Percentiles rank a stretch among this genome's conserved stretches.
Conservation (phyloP, 2,113 vertebrate genomes). For the Xyliphius kryptos region DNA sequence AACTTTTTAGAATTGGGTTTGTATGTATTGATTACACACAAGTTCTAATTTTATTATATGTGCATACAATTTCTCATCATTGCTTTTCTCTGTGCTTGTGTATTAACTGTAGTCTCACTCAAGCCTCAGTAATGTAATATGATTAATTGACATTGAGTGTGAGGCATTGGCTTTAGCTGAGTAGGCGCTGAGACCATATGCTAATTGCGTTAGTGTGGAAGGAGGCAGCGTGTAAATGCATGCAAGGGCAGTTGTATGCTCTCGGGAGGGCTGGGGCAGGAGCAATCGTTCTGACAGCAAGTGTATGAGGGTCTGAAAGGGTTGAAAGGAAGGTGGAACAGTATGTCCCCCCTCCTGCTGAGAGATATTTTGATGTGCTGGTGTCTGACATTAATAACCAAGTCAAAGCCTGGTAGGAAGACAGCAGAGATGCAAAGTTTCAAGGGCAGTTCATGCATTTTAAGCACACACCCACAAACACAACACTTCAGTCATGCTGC, state of each 20-base stretch:
- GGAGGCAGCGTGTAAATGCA: conserved; percentile 41
- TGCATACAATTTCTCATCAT: too few species aligned
- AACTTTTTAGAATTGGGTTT: too few species aligned
- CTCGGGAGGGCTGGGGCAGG: conserved; percentile 28
- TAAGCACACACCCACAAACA: not conserved
- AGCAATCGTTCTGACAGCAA: conserved; percentile 23
- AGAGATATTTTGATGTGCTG: conserved; percentile 30
- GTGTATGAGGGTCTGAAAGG: conserved; percentile 26
- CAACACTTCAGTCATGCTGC: not conserved
- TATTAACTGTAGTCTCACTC: conserved; percentile 17
- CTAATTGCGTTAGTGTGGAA: conserved; percentile 56
- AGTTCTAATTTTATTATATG: too few species aligned
- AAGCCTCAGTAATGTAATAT: conserved; percentile 31
- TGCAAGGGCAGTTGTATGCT: conserved; percentile 34
- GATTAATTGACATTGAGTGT: conserved; percentile 63
- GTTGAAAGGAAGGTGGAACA: conserved; percentile 30
- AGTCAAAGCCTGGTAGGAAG: conserved; percentile 15
- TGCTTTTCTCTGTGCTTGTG: conserved; percentile 1
- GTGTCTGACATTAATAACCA: conserved; percentile 26
- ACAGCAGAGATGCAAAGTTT: conserved; percentile 5
- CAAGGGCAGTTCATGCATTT: not conserved
- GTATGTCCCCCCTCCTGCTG: conserved; percentile 36
- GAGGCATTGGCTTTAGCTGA: conserved; percentile 53
- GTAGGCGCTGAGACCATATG: conserved; percentile 59
- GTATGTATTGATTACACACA: too few species aligned